Conservation (phyloP, 2,113 vertebrate species). For the Andinoacara biseriatus region DNA sequence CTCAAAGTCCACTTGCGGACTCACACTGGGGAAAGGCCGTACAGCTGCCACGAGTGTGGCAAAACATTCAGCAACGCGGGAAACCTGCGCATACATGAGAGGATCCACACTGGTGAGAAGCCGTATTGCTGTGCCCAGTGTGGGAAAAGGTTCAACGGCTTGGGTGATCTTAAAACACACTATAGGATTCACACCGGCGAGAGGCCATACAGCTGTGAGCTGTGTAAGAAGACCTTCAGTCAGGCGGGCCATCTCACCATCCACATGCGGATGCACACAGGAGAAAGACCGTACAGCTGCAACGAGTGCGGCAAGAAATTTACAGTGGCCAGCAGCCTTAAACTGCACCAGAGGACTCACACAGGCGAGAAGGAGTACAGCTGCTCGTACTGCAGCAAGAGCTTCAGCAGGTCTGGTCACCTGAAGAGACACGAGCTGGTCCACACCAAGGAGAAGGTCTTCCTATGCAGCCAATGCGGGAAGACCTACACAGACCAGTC, state of each 20-base stretch:
- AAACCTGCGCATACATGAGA: constrained; percentile 77
- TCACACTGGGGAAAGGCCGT: constrained; percentile 79
- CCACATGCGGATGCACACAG: constrained; percentile 82
- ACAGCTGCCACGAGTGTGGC: constrained; percentile 74
- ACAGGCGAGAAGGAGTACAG: constrained; percentile 78
- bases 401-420: constrained; percentile 77
- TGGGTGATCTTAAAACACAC: constrained; percentile 79
- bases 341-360: constrained; percentile 79
- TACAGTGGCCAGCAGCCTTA: constrained; percentile 80
- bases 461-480: constrained; percentile 61
- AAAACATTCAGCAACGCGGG: constrained; percentile 78
- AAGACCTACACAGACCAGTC: constrained; percentile 72
- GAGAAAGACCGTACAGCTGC: constrained; percentile 79
- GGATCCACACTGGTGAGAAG: constrained; percentile 80
- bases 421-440: constrained; percentile 80
- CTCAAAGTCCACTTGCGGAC: constrained; percentile 80
- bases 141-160: constrained; percentile 76
- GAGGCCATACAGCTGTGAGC: constrained; percentile 78
- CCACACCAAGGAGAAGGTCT: constrained; percentile 76
- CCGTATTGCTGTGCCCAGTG: constrained; percentile 80
- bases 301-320: constrained; percentile 75
- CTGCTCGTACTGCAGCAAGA: constrained; percentile 77
- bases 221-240: constrained; percentile 81
- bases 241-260: constrained; percentile 81
- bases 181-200: constrained; percentile 81